Evolutionary conservation across 2,113 vertebrate species (phyloP), one percentile per base, ranked within the genome.

Genomic region (Boleophthalmus pectinirostris): DNA sequence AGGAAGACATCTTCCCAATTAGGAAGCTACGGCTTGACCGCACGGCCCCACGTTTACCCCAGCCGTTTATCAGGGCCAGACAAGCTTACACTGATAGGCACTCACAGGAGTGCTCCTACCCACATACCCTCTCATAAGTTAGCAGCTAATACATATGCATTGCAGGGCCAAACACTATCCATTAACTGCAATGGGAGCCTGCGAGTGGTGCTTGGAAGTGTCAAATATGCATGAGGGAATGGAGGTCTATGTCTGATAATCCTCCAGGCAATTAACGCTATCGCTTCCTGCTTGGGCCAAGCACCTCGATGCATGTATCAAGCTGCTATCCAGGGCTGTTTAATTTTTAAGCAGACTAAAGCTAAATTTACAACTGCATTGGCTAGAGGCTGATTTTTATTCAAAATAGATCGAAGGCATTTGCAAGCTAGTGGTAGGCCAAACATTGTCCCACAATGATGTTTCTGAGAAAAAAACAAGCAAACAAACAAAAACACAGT

Each of bases 151-250:
- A 72, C 79, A 85, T 83, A 86, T 87, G 87, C 88, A 83, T 46
- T 73, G 43, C 64, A 7, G 23, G 8, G 18, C 69, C 78, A 77
- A 72, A 77, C 78, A 73, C 67, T 69, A 76, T 81, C 82, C 82
- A 81, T 86, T 83, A 85, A 74, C 72, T 76, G 74, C 75, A 75
- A 77, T 69, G 38, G 78, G 54, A 70, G 72, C 68, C 73, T 2
- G 35, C 70, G 66, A 10, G 38, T 0, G 9, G 38, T 0, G 3
- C 75, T 45, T 74, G 7, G 58, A 73, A 78, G 75, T 75, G 80
- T 88, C 85, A 85, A 89, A 88, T 91, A 87, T 91, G 81, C 81
- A 90, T 83, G 82, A 88, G 79, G 72, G 85, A 86, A 74, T 63
- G 72, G 67, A 77, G 84, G 73, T 78, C 74, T 72, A 63, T 78